Evolutionary conservation across 2,888 invertebrate species (phyloP), one percentile per base, ranked within the genome.

Genomic region (Helicoverpa assulta): DNA sequence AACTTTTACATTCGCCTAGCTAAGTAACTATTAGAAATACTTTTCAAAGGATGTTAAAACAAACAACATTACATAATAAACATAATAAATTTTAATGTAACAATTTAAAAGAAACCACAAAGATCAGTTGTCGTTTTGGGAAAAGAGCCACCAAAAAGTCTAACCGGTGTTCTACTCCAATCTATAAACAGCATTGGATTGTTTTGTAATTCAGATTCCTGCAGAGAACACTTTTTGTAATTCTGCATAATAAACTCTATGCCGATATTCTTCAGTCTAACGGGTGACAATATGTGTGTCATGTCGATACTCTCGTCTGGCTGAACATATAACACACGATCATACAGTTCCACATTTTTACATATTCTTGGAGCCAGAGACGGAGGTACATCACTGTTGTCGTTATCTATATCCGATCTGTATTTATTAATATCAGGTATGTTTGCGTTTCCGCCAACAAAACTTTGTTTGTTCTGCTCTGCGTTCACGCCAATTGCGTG

Each of bases 91-190:
- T 33, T 56, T 40, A 58, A 29, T 43, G 66, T 56, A 14, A 56
- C 14, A 21, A 7, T 63, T 88, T 88, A 93, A 90, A 96, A 96
- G 74, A 95, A 92, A 1, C 96, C 96, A 87, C 97, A 97, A 68
- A 96, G 91, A 73, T 96, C 96, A 14, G 94, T 92, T 0, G 96
- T 96, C 77, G 94, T 96, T 85, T 96, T 96, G 21, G 97, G 90
- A 82, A 95, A 93, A 4, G 97, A 97, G 7, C 97, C 97, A 19
- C 97, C 97, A 84, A 97, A 97, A 0, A 97, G 94, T 76, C 96
- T 93, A 0, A 97, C 97, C 0, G 97, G 97, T 3, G 97, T 97
- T 80, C 95, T 96, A 52, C 95, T 96, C 97, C 97, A 97, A 83
- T 97, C 96, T 65, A 97, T 96, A 43, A 96, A 92, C 18, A 94